A percentile compares a stretch with the other conserved stretches of the same genome.
These are phyloP conservation scores for Zaprionus kolodkinae DNA, from an alignment of 1,140 invertebrate species.

Conservation along the genomic window DNA sequence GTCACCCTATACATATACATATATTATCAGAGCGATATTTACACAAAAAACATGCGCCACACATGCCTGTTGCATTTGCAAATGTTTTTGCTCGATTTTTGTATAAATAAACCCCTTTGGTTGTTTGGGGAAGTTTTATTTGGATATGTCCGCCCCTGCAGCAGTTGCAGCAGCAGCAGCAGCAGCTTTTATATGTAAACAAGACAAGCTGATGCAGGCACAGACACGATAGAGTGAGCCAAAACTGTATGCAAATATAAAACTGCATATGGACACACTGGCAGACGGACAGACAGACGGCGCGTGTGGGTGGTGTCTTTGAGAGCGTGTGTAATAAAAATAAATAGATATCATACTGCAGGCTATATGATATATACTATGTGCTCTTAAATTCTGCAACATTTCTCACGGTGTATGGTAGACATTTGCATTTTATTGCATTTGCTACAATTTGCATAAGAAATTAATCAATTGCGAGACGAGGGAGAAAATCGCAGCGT, in stretches of 20 bases:
- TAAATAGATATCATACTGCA: not conserved
- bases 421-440: conserved; percentile 1
- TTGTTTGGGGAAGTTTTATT: conserved; percentile 27
- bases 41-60: not conserved
- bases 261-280: conserved; percentile 7
- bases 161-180: conserved; percentile 7
- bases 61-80: not conserved
- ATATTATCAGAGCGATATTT: not conserved
- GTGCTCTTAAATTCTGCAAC: not conserved
- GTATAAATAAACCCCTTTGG: conserved; percentile 22
- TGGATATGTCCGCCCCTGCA: conserved; percentile 13
- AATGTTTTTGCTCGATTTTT: conserved; percentile 16
- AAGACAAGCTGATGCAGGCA: conserved; percentile 32
- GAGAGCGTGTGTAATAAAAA: not conserved
- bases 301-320: not conserved
- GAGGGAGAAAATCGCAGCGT: conserved; percentile 29
- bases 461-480: conserved; percentile 28
- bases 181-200: conserved; percentile 56
- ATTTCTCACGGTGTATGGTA: not conserved
- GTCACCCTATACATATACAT: not conserved
- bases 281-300: not conserved
- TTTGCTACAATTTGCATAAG: conserved; percentile 37
- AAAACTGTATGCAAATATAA: conserved; percentile 52
- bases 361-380: not conserved
- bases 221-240: not conserved